Conservation (phyloP, 2,797 vertebrate genomes). For the Dendrocincla fuliginosa region DNA sequence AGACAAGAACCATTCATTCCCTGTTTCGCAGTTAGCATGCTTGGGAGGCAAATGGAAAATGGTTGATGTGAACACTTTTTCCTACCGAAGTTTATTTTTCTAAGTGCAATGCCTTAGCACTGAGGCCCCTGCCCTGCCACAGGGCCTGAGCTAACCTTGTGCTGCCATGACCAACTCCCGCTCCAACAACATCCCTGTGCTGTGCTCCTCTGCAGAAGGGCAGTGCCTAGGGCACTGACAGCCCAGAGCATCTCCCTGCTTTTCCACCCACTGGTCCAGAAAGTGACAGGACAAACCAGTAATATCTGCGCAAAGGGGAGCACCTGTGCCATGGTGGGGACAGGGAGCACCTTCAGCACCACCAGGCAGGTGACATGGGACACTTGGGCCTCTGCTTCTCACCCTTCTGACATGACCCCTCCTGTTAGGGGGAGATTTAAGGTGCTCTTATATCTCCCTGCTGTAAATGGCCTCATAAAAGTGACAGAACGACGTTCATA, state of each 20-base stretch:
- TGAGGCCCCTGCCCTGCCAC: not conserved
- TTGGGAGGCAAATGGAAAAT: not conserved
- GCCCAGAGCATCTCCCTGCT: not conserved
- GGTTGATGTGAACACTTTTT: not conserved
- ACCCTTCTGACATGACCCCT: constrained; percentile 23
- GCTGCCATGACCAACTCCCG: accelerated
- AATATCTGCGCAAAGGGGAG: not conserved
- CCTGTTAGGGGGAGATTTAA: constrained; percentile 66
- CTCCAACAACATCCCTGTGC: not conserved
- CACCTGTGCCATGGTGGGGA: accelerated
- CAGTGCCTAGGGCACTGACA: not conserved
- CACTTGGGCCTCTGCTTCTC: not conserved
- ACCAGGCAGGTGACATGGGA: not conserved
- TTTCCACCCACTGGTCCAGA: not conserved
- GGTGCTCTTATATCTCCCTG: constrained; percentile 76
- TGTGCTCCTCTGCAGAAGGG: accelerated
- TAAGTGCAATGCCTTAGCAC: not conserved
- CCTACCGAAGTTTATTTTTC: not conserved
- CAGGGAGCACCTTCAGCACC: not conserved
- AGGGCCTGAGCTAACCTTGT: not conserved
- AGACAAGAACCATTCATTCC: not conserved
- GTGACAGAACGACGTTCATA: constrained; percentile 95
- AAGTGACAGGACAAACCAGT: not conserved
- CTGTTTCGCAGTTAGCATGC: accelerated
- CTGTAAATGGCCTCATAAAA: constrained; percentile 94